Percentiles rank a stretch among this genome's conserved stretches.
phyloP scores from a whole-genome alignment of 1,140 invertebrate species.

The Batillaria attramentaria region DNA sequence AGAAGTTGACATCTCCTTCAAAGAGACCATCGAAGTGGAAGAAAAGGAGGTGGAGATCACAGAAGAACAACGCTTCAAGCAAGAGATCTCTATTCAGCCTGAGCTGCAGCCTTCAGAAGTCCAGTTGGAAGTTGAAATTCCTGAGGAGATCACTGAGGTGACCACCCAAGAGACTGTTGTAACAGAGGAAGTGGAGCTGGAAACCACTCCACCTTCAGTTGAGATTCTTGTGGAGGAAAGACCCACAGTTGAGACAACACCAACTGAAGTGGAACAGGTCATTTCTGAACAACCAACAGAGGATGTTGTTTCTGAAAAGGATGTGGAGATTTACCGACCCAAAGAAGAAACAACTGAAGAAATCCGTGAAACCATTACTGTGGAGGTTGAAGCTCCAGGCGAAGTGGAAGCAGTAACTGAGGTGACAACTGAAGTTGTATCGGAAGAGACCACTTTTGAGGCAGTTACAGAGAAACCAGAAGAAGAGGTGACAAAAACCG shows the following conservation, averaged over 20 bases:
- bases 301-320: slow-evolving; percentile 21
- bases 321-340: slow-evolving; percentile 38
- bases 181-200: slow-evolving; percentile 27
- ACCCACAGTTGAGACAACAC: slow-evolving; percentile 21
- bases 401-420: slow-evolving; percentile 25
- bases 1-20: slow-evolving; percentile 17
- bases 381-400: slow-evolving; percentile 25
- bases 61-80: slow-evolving; percentile 34
- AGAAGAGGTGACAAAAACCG: slow-evolving; percentile 36
- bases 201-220: slow-evolving; percentile 23
- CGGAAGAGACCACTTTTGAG: slow-evolving; percentile 39
- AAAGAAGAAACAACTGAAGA: slow-evolving; percentile 43
- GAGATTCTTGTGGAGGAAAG: slow-evolving; percentile 27
- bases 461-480: slow-evolving; percentile 31
- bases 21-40: slow-evolving; percentile 37
- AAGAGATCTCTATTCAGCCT: slow-evolving; percentile 25
- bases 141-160: slow-evolving; percentile 15
- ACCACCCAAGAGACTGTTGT: slow-evolving; percentile 15
- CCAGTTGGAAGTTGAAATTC: slow-evolving; percentile 22
- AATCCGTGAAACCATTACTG: slow-evolving; percentile 43
- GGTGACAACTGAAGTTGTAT: slow-evolving; percentile 33
- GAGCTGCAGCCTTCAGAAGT: slow-evolving; percentile 28
- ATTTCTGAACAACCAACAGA: slow-evolving; percentile 35
- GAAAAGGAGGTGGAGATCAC: slow-evolving; percentile 29
- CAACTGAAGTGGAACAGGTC: slow-evolving; percentile 34